These are phyloP conservation scores for Cryptocephalus moraei DNA, from an alignment of 2,888 invertebrate species.

Conservation along the genomic window DNA sequence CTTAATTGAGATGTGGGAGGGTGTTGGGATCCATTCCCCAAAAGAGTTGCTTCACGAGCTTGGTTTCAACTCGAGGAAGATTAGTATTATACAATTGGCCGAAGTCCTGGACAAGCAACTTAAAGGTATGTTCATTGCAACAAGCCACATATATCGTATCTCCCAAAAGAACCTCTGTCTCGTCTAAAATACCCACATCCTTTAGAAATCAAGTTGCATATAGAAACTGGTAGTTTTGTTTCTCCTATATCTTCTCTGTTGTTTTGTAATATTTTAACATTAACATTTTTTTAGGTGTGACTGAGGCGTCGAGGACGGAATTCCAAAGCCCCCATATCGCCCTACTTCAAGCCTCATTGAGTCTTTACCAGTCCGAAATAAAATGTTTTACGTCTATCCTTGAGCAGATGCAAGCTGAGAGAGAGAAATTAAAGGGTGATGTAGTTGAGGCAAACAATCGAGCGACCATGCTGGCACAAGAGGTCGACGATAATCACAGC, in stretches of 20 bases:
- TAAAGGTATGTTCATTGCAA: constrained; percentile 17
- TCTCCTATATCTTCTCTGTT: too few species aligned
- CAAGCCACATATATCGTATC: too few species aligned
- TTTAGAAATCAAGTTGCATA: too few species aligned
- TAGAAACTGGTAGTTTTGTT: too few species aligned
- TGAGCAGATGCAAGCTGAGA: constrained; percentile 63
- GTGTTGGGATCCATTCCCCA: constrained; percentile 55
- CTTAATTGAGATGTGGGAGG: constrained; percentile 63
- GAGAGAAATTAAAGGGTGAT: constrained; percentile 70
- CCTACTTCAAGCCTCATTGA: constrained; percentile 53
- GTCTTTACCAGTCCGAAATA: constrained; percentile 58
- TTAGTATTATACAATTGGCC: constrained; percentile 53
- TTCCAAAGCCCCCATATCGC: constrained; percentile 38
- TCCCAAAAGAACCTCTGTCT: too few species aligned
- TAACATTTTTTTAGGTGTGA: constrained; percentile 4
- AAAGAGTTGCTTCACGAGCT: constrained; percentile 55
- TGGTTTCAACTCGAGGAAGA: constrained; percentile 49
- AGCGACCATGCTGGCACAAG: constrained; percentile 72
- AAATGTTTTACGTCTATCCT: constrained; percentile 46
- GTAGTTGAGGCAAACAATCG: constrained; percentile 74
- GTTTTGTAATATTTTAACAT: too few species aligned
- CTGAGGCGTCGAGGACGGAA: constrained; percentile 23
- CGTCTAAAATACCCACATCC: too few species aligned
- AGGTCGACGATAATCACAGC: constrained; percentile 83
- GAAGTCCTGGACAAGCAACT: constrained; percentile 60